Evolutionary conservation across 2,797 vertebrate genomes (phyloP).

Genomic region (Muraenolepis orangiensis): DNA sequence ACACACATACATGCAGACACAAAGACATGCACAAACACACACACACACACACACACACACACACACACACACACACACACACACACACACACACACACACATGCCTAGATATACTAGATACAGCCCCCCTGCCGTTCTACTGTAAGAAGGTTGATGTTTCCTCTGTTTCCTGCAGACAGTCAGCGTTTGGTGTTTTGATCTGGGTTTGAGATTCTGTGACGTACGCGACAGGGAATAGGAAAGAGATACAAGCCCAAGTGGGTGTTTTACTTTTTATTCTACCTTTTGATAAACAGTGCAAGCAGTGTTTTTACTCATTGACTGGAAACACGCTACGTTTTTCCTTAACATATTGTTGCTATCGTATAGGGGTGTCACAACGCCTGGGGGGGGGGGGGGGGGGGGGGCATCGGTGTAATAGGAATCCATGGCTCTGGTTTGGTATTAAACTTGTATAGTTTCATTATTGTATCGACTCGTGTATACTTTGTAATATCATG

Average conservation of each 20-base stretch:
- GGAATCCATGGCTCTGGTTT: background rate
- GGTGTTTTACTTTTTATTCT: constrained; percentile 38
- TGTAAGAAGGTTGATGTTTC: constrained; percentile 69
- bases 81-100: constrained; percentile 19
- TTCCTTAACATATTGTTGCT: background rate
- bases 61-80: constrained; percentile 13
- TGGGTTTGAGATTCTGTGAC: constrained; percentile 71
- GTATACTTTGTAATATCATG: background rate
- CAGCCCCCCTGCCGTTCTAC: constrained; percentile 48
- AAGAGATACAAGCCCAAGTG: constrained; percentile 64
- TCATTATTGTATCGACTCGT: background rate
- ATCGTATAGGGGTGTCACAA: no score
- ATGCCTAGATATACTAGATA: constrained; percentile 37
- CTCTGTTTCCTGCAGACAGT: constrained; percentile 64
- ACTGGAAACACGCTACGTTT: background rate
- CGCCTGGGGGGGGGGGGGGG: no score
- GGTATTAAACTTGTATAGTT: background rate
- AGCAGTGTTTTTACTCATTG: constrained; percentile 25
- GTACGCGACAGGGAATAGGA: constrained; percentile 70
- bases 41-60: background rate
- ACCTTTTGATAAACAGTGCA: constrained; percentile 37
- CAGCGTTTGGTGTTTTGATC: constrained; percentile 71
- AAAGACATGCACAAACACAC: background rate
- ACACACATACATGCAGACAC: background rate
- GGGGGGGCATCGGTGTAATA: background rate